Percentiles rank a stretch among this genome's conserved stretches.
Conservation (phyloP, 2,888 invertebrate genomes). For the Nineta flava region DNA sequence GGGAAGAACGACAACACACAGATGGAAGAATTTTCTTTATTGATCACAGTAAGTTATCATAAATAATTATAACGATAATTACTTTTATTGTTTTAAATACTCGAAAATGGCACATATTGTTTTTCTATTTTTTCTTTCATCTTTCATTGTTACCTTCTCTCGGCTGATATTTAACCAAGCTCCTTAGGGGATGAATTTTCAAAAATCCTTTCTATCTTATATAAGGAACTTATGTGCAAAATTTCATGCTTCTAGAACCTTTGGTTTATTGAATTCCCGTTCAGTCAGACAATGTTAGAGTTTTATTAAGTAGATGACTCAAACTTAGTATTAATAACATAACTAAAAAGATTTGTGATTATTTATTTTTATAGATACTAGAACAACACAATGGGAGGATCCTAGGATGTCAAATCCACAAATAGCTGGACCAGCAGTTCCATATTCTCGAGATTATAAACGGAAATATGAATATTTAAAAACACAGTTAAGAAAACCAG, state of each 20-base stretch:
- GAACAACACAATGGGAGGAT: conserved; percentile 99
- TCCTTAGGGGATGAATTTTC: no score
- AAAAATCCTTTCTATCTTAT: no score
- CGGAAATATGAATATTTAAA: conserved; percentile 98
- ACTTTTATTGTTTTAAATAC: no score
- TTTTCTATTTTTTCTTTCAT: no score
- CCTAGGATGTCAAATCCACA: conserved; percentile 90
- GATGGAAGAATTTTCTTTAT: conserved; percentile 98
- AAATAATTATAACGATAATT: no score
- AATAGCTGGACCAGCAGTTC: conserved; percentile 95
- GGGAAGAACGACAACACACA: conserved; percentile 93
- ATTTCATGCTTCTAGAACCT: no score
- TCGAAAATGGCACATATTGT: no score
- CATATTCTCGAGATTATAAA: conserved; percentile 97
- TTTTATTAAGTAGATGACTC: neutral
- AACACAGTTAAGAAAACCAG: conserved; percentile 88
- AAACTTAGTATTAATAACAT: neutral
- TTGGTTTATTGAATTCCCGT: no score
- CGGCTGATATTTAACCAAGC: no score
- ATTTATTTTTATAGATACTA: conserved; percentile 50
- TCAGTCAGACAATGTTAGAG: no score
- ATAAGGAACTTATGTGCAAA: no score
- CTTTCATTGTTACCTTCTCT: no score
- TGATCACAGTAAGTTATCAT: conserved; percentile 74
- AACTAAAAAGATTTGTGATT: neutral